Evolutionary conservation across 2,888 invertebrate species (phyloP).

Genomic region (Drosophila hamatofila): DNA sequence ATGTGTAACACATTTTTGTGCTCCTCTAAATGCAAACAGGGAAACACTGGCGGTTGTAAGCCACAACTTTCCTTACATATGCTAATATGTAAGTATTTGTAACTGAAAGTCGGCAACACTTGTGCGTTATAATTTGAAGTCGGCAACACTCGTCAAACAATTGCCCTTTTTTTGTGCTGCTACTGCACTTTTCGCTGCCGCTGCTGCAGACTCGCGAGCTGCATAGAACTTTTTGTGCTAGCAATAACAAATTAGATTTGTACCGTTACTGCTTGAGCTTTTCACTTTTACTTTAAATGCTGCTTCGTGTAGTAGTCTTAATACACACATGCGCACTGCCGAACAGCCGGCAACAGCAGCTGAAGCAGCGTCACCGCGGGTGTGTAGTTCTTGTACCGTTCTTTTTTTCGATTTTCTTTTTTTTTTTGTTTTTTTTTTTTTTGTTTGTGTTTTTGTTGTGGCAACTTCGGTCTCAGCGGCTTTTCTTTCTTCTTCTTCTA

Average conservation of each 20-base stretch:
- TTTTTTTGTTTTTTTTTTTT: slow-evolving; percentile 28
- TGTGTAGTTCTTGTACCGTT: slow-evolving; percentile 21
- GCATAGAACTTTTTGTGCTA: slow-evolving; percentile 23
- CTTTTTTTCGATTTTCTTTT: slow-evolving; percentile 18
- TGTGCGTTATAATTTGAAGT: slow-evolving; percentile 12
- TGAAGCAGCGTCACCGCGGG: slow-evolving; percentile 42
- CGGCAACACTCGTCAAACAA: slow-evolving; percentile 27
- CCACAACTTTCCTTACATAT: slow-evolving; percentile 26
- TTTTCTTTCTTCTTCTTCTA: slow-evolving; percentile 39
- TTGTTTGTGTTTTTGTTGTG: slow-evolving; percentile 49
- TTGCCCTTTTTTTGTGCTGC: slow-evolving; percentile 45
- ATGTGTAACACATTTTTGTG: slow-evolving; percentile 59
- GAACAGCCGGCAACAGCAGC: slow-evolving; percentile 47
- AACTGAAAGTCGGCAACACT: slow-evolving; percentile 17
- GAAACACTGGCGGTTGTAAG: slow-evolving; percentile 25
- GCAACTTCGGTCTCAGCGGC: slow-evolving; percentile 36
- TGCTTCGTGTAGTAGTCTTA: slow-evolving; percentile 23
- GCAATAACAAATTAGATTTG: slow-evolving; percentile 25
- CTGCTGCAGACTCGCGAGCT: slow-evolving; percentile 8
- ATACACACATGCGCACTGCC: slow-evolving; percentile 69
- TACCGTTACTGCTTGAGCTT: slow-evolving; percentile 38
- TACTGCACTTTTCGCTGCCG: slow-evolving; percentile 22
- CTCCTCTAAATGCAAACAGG: slow-evolving; percentile 20
- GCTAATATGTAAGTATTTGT: slow-evolving; percentile 14
- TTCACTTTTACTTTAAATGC: slow-evolving; percentile 49